phyloP scores from a whole-genome alignment of 2,113 vertebrate species.

The Nestor notabilis region DNA sequence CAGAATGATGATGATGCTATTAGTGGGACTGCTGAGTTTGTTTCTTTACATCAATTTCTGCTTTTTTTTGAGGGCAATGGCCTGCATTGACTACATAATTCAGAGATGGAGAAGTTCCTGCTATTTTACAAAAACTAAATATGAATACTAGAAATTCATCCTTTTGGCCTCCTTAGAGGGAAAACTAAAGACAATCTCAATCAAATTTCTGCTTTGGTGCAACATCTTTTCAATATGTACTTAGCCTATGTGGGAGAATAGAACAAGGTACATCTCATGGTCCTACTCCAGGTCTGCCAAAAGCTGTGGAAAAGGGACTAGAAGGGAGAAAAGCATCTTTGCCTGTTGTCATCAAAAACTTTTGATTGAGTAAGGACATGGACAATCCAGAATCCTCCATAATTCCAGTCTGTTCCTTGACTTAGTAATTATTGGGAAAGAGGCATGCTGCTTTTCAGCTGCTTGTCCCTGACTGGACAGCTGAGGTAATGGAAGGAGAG shows the following conservation, averaged over 20 bases:
- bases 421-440: neutral
- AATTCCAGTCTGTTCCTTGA: neutral
- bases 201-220: neutral
- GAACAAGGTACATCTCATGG: neutral
- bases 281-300: neutral
- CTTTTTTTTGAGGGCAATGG: neutral
- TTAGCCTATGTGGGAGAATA: neutral
- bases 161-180: neutral
- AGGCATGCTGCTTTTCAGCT: neutral
- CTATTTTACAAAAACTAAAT: neutral
- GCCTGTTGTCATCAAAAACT: neutral
- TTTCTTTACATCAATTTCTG: neutral
- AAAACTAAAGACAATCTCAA: neutral
- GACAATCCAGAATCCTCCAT: neutral
- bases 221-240: neutral
- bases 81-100: neutral
- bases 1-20: neutral
- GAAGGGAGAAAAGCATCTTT: neutral
- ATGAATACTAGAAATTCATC: neutral
- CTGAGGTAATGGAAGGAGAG: neutral
- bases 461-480: neutral
- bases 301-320: neutral
- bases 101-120: neutral
- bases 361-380: neutral
- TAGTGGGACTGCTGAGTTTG: neutral